phyloP scores from a whole-genome alignment of 2,797 vertebrate genomes.

The Spinus olivaceus region DNA sequence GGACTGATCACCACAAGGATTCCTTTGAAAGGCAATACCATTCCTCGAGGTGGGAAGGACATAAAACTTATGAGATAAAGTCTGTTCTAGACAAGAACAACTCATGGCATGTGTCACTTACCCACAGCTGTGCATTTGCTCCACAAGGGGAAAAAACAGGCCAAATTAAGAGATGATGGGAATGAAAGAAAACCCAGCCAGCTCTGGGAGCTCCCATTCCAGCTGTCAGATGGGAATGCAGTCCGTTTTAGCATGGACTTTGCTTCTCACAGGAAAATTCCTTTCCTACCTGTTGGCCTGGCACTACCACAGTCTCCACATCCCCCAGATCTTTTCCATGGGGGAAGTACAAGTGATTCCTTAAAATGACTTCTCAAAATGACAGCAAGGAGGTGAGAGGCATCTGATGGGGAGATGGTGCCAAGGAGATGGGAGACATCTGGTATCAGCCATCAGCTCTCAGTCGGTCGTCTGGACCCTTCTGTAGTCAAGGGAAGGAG shows the following conservation, averaged over 20 bases:
- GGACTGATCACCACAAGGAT: background rate
- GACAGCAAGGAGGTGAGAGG: background rate
- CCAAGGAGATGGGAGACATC: slow-evolving; percentile 29
- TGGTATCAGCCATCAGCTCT: slow-evolving; percentile 35
- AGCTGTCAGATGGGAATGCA: background rate
- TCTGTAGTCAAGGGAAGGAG: background rate
- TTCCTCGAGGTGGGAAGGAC: background rate
- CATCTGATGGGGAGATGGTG: background rate
- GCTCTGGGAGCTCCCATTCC: background rate
- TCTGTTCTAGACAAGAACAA: background rate
- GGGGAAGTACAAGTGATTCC: background rate
- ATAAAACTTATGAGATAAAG: background rate
- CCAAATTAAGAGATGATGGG: background rate
- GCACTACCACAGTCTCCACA: background rate
- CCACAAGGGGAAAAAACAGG: background rate
- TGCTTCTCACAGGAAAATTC: background rate
- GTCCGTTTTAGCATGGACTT: background rate
- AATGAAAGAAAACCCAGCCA: background rate
- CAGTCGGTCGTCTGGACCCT: background rate
- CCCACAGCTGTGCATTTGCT: background rate
- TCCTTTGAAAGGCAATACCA: background rate
- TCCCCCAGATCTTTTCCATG: background rate
- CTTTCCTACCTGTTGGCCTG: background rate
- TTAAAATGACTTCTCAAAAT: background rate
- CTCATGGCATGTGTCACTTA: background rate